These are phyloP conservation scores for Diloba caeruleocephala DNA, from an alignment of 2,888 invertebrate species.

Conservation along the genomic window DNA sequence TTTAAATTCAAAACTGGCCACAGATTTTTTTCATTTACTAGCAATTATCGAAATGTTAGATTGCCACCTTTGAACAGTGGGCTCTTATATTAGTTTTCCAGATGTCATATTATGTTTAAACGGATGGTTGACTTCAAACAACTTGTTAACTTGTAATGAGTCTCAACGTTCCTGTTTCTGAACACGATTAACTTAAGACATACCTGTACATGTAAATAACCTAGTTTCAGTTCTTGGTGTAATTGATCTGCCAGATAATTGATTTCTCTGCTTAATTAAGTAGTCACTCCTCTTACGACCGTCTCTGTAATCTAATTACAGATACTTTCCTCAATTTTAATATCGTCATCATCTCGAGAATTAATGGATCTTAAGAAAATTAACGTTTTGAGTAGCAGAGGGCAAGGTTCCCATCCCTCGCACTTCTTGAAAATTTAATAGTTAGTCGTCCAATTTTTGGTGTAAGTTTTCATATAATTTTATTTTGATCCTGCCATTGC, in stretches of 20 bases:
- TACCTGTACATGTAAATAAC: neutral
- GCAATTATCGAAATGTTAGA: no score
- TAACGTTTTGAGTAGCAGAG: constrained; percentile 35
- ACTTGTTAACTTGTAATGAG: neutral
- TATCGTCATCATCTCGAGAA: constrained; percentile 48
- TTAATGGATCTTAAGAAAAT: constrained; percentile 50
- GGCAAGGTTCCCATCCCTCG: constrained; percentile 22
- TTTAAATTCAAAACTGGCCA: no score
- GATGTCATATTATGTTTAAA: neutral
- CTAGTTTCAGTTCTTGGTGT: constrained; percentile 11
- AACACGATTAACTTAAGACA: neutral
- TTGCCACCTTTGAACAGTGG: no score
- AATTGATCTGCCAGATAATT: constrained; percentile 36
- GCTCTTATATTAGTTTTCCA: no score
- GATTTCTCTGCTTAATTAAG: constrained; percentile 50
- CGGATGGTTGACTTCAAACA: neutral
- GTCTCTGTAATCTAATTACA: constrained; percentile 44
- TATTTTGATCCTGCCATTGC: no score
- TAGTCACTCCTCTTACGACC: constrained; percentile 33
- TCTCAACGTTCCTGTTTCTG: neutral
- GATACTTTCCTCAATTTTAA: constrained; percentile 46
- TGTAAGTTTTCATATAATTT: neutral
- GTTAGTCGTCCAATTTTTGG: neutral
- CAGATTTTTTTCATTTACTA: no score
- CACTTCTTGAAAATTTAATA: constrained; percentile 11